Evolutionary conservation across 2,888 invertebrate genomes (phyloP).

Genomic region (Aleiodes leptofemur): DNA sequence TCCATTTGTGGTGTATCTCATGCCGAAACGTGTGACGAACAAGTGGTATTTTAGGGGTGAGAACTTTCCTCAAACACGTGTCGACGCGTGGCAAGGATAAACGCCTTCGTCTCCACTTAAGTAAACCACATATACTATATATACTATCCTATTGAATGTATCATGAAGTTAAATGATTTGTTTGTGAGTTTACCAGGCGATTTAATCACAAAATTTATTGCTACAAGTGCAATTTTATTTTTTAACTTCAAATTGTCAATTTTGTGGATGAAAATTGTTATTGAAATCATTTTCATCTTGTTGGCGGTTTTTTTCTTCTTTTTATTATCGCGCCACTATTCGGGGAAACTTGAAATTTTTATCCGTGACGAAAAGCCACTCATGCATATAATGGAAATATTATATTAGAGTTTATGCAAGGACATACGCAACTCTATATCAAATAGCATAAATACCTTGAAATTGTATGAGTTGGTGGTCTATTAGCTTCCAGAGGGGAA

Average conservation of each 20-base stretch:
- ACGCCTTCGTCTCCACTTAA: slow-evolving; percentile 14
- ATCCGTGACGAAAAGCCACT: slow-evolving; percentile 33
- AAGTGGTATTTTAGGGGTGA: slow-evolving; percentile 51
- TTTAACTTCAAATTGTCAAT: no score
- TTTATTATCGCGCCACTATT: neutral
- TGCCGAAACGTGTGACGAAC: slow-evolving; percentile 41
- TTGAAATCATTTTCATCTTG: slow-evolving; percentile 5
- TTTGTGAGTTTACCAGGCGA: neutral
- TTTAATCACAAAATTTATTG: no score
- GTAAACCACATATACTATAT: slow-evolving; percentile 11
- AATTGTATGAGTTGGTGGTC: slow-evolving; percentile 65
- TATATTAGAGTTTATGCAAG: slow-evolving; percentile 45
- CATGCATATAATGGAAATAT: slow-evolving; percentile 39
- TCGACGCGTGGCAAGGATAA: slow-evolving; percentile 61
- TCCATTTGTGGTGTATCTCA: slow-evolving; percentile 48
- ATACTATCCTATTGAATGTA: neutral
- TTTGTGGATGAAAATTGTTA: no score
- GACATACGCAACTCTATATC: slow-evolving; percentile 55
- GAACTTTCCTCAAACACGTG: slow-evolving; percentile 60
- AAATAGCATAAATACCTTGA: slow-evolving; percentile 70
- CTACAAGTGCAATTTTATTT: no score
- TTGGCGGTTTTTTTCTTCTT: neutral
- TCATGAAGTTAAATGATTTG: slow-evolving; percentile 36
- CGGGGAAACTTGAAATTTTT: slow-evolving; percentile 3
- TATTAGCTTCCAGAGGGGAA: slow-evolving; percentile 9